phyloP scores from a whole-genome alignment of 2,797 vertebrate species.

The Macroramphosus scolopax region DNA sequence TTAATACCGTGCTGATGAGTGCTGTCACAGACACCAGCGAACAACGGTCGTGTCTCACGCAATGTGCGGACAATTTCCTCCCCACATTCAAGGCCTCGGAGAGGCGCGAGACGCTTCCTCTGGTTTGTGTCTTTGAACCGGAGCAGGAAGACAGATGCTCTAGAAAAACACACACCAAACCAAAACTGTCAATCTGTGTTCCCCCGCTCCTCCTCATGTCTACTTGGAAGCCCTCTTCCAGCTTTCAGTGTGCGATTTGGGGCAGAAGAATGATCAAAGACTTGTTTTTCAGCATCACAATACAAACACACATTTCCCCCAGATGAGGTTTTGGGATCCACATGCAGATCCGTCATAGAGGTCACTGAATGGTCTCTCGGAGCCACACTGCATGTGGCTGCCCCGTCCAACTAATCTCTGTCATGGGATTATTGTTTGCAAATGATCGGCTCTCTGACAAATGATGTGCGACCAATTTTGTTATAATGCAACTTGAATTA shows the following conservation, averaged over 20 bases:
- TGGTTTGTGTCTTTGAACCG: slow-evolving; percentile 46
- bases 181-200: slow-evolving; percentile 64
- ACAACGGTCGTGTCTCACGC: slow-evolving; percentile 74
- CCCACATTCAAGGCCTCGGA: slow-evolving; percentile 59
- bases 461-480: slow-evolving; percentile 64
- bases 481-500: slow-evolving; percentile 50
- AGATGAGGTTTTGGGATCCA: slow-evolving; percentile 37
- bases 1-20: slow-evolving; percentile 77
- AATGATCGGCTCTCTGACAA: slow-evolving; percentile 65
- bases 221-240: slow-evolving; percentile 40
- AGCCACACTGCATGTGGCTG: slow-evolving; percentile 24
- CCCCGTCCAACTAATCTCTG: slow-evolving; percentile 46
- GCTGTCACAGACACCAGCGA: slow-evolving; percentile 69
- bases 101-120: slow-evolving; percentile 52
- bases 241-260: slow-evolving; percentile 33
- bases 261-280: slow-evolving; percentile 41
- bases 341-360: slow-evolving; percentile 41
- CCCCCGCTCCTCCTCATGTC: slow-evolving; percentile 32
- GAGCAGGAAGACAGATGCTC: slow-evolving; percentile 67
- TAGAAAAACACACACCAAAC: slow-evolving; percentile 70
- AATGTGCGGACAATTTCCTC: slow-evolving; percentile 63
- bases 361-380: slow-evolving; percentile 53
- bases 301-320: slow-evolving; percentile 35
- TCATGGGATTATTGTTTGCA: slow-evolving; percentile 63
- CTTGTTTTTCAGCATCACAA: slow-evolving; percentile 40